Conservation (phyloP, 2,888 invertebrate species). For the Heliconius hortense region DNA sequence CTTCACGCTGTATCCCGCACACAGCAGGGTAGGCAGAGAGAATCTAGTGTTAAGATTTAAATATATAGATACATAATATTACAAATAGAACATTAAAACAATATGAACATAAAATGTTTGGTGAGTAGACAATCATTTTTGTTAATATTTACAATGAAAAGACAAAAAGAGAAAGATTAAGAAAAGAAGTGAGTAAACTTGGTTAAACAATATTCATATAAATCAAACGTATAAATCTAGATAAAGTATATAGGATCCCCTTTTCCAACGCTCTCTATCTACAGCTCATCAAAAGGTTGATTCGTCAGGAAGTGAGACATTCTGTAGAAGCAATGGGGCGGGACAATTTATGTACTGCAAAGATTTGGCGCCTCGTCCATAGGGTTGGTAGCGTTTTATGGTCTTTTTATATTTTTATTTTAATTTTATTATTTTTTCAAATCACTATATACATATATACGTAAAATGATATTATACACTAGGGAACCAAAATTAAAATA, state of each 20-base stretch:
- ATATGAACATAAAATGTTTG: background rate
- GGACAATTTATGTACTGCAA: slow-evolving; percentile 75
- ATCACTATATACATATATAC: background rate
- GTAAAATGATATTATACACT: background rate
- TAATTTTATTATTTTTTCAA: background rate
- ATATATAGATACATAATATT: no score
- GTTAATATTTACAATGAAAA: background rate
- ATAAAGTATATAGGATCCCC: slow-evolving; percentile 16
- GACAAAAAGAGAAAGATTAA: background rate
- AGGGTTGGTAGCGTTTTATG: slow-evolving; percentile 56
- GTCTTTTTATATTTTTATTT: slow-evolving; percentile 16
- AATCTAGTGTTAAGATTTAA: no score
- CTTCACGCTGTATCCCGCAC: no score
- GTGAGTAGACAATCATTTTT: background rate
- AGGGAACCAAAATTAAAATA: background rate
- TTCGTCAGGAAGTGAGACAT: slow-evolving; percentile 52
- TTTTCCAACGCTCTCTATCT: slow-evolving; percentile 25
- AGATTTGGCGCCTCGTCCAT: slow-evolving; percentile 56
- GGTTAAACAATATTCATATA: background rate
- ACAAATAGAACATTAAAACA: no score
- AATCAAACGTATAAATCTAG: slow-evolving; percentile 17
- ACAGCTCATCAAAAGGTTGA: slow-evolving; percentile 42
- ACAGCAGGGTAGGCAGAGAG: no score
- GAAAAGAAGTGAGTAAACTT: background rate
- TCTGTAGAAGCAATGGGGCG: slow-evolving; percentile 68